Conservation (phyloP, 1,140 invertebrate genomes). For the Carposina sasakii region DNA sequence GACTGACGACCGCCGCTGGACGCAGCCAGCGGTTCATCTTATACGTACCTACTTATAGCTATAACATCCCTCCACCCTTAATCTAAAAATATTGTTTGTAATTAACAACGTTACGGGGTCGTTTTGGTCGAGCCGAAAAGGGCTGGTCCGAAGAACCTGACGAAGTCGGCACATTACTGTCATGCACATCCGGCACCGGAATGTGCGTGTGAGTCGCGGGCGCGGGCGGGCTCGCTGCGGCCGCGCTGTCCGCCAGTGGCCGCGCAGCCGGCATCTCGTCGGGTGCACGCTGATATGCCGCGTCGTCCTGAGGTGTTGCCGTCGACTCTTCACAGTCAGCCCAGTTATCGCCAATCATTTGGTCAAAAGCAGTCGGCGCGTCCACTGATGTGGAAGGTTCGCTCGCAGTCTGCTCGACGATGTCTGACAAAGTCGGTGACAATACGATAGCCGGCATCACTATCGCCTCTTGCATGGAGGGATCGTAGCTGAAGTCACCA, state of each 20-base stretch:
- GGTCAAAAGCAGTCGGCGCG: too few relatives aligned
- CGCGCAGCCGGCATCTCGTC: neutral
- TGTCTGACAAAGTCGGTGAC: too few relatives aligned
- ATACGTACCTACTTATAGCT: too few relatives aligned
- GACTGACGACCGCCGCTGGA: too few relatives aligned
- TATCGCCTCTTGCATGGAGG: neutral
- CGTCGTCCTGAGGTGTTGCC: neutral
- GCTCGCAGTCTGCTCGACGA: neutral
- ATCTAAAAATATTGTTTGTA: neutral
- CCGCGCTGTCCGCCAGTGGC: neutral
- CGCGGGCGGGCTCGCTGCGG: neutral
- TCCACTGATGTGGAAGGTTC: too few relatives aligned
- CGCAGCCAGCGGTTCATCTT: too few relatives aligned
- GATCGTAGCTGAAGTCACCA: neutral
- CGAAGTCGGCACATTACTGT: neutral
- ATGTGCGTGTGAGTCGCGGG: neutral
- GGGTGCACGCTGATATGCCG: neutral
- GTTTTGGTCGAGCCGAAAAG: too few relatives aligned
- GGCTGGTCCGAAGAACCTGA: too few relatives aligned
- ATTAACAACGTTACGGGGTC: neutral
- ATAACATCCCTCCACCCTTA: slow-evolving; percentile 1
- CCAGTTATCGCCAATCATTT: too few relatives aligned
- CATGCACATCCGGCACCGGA: neutral
- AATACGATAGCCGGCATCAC: neutral
- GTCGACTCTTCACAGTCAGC: too few relatives aligned